Evolutionary conservation across 2,888 invertebrate species (phyloP).

Genomic region (Drosophila macrospina): DNA sequence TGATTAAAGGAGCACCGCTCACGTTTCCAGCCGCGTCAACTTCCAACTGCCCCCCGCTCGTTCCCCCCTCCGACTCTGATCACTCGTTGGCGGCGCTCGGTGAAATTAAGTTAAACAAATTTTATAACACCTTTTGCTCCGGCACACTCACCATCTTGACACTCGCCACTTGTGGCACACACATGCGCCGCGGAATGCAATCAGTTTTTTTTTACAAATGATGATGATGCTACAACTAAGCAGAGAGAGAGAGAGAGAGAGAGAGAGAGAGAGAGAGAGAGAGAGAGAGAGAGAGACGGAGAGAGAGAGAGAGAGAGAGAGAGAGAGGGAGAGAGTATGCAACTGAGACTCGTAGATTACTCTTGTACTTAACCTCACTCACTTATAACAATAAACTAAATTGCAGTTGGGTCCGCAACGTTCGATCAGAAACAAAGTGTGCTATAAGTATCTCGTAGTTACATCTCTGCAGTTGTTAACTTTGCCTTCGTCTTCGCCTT

Average conservation of each 20-base stretch:
- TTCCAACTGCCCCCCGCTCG: neutral
- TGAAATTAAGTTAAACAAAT: slow-evolving; percentile 84
- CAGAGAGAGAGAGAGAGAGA: slow-evolving; percentile 14
- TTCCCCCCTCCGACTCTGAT: neutral
- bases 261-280: slow-evolving; percentile 7
- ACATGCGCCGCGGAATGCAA: slow-evolving; percentile 66
- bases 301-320: slow-evolving; percentile 16
- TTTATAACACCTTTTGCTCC: slow-evolving; percentile 83
- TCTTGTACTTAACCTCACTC: slow-evolving; percentile 79
- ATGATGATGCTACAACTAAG: slow-evolving; percentile 69
- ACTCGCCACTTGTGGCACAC: slow-evolving; percentile 53
- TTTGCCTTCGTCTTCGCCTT: slow-evolving; percentile 5
- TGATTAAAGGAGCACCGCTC: slow-evolving; percentile 72
- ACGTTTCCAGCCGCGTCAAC: slow-evolving; percentile 50
- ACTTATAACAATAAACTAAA: slow-evolving; percentile 83
- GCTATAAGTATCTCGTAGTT: slow-evolving; percentile 64
- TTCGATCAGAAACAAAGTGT: slow-evolving; percentile 73
- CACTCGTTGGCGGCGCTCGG: slow-evolving; percentile 65
- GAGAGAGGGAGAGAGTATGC: neutral
- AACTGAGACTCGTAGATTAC: slow-evolving; percentile 64
- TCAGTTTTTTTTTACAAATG: slow-evolving; percentile 80
- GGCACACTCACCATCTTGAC: slow-evolving; percentile 54
- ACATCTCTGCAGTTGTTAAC: slow-evolving; percentile 74
- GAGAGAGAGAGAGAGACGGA: too few species aligned
- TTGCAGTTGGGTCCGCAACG: slow-evolving; percentile 64